These are phyloP conservation scores for Saccopteryx bilineata DNA, from an alignment of 2,113 vertebrate genomes.

Conservation along the genomic window DNA sequence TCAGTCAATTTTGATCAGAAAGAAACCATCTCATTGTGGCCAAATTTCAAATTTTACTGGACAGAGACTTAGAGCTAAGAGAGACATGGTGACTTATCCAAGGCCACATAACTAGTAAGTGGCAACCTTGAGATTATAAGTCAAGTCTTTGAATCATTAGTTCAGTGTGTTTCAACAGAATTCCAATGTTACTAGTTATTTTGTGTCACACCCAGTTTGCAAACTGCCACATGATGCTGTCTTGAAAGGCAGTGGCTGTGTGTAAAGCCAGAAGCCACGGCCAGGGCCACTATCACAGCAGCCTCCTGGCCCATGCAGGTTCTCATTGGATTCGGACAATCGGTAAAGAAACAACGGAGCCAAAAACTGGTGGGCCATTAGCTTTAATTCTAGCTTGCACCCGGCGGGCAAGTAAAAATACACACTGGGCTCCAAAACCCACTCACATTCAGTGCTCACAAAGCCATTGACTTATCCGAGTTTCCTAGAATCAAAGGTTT, in stretches of 20 bases:
- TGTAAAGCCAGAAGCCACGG: accelerated
- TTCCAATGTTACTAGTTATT: neutral
- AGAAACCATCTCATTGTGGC: neutral
- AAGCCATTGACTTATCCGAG: too few species aligned
- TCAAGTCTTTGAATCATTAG: neutral
- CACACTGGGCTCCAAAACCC: too few species aligned
- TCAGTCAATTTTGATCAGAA: neutral
- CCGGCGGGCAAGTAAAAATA: too few species aligned
- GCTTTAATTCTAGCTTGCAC: too few species aligned
- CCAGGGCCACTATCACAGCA: too few species aligned
- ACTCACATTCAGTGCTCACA: too few species aligned
- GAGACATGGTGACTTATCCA: neutral
- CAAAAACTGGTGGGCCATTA: too few species aligned
- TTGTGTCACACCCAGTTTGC: neutral
- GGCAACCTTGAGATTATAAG: neutral
- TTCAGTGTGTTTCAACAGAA: neutral
- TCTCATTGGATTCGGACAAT: too few species aligned
- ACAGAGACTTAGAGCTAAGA: neutral
- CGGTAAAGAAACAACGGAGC: too few species aligned
- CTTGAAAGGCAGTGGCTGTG: neutral
- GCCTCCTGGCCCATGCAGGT: too few species aligned
- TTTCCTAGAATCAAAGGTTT: too few species aligned
- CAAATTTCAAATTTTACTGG: neutral
- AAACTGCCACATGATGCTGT: too few species aligned
- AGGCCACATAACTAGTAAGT: neutral